Base-by-base conservation (phyloP, 2,797 vertebrate species). In the Varecia variegata region DNA sequence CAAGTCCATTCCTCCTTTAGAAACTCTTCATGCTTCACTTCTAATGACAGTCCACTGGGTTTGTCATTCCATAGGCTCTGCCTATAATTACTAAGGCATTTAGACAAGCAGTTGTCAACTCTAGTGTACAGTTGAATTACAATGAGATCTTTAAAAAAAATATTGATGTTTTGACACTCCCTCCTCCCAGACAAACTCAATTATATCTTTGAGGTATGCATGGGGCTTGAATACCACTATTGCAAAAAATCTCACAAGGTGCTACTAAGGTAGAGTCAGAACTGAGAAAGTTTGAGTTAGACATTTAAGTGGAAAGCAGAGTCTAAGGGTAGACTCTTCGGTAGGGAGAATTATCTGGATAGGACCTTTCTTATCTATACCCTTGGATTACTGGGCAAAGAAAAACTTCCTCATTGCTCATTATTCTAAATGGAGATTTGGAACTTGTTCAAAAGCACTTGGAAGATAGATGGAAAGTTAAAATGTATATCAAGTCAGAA, bases 401-500 rank as follows among this genome's bases (percentile, higher is more conserved):
- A 84, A 77, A 79, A 56, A 21, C 12, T 45, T 81, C 21, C 38
- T 89, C 70, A 89, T 73, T 92, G 21, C 7, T 88, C 25, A 83
- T 94, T 96, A 90, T 88, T 95, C 62, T 87, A 96, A 96, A 79
- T 84, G 90, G 77, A 95, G 47, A 94, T 83, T 73, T 94, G 74
- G 50, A 96, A 71, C 18, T 93, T 91, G 21, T 80, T 93, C 86
- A 82, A 93, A 88, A 95, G 35, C 43, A 93, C 43, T 95, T 40
- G 30, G 35, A 65, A 96, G 40, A 85, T 93, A 88, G 23, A 97
- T 71, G 96, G 90, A 96, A 93, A 82, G 50, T 97, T 97, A 97
- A 98, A 96, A 95, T 93, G 94, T 81, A 94, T 90, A 83, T 93
- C 80, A 97, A 94, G 27, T 95, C 67, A 85, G 65, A 97, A 76